Percentiles rank a stretch among this genome's conserved stretches.
Evolutionary conservation across 2,113 vertebrate species (phyloP).

Genomic region (Pelusios castaneus): DNA sequence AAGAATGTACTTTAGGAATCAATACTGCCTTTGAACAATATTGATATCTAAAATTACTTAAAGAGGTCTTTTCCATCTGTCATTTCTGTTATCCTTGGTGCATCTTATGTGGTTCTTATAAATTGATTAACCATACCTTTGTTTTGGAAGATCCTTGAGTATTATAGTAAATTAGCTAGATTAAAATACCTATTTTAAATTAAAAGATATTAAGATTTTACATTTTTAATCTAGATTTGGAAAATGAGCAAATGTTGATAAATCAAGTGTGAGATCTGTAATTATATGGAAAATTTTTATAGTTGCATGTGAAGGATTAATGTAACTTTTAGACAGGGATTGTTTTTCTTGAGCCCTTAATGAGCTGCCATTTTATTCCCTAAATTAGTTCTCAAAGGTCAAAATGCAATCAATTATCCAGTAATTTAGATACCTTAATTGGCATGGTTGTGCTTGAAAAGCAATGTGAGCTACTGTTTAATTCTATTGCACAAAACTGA

Average conservation of each 20-base stretch:
- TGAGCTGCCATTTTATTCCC: constrained; percentile 67
- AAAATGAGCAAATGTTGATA: not conserved
- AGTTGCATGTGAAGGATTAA: constrained; percentile 26
- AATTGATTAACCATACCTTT: not conserved
- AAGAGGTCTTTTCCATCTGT: not conserved
- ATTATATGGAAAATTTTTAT: constrained; percentile 19
- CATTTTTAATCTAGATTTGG: not conserved
- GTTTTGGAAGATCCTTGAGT: fast-evolving
- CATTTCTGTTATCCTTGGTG: not conserved
- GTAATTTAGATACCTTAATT: constrained; percentile 71
- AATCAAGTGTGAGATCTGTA: not conserved
- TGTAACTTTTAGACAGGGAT: constrained; percentile 26
- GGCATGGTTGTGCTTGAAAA: constrained; percentile 59
- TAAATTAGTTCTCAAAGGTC: constrained; percentile 77
- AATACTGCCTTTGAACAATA: not conserved
- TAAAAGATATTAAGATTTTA: not conserved
- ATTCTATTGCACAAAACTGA: constrained; percentile 32
- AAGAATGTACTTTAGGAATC: not conserved
- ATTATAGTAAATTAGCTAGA: not conserved
- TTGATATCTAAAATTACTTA: not conserved
- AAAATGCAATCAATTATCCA: constrained; percentile 73
- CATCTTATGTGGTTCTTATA: not conserved
- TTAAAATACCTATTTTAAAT: not conserved
- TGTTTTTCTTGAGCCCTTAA: constrained; percentile 66
- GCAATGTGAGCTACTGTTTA: constrained; percentile 34